Base-by-base conservation (phyloP, 2,113 vertebrate genomes). In the Triplophysa dalaica region DNA sequence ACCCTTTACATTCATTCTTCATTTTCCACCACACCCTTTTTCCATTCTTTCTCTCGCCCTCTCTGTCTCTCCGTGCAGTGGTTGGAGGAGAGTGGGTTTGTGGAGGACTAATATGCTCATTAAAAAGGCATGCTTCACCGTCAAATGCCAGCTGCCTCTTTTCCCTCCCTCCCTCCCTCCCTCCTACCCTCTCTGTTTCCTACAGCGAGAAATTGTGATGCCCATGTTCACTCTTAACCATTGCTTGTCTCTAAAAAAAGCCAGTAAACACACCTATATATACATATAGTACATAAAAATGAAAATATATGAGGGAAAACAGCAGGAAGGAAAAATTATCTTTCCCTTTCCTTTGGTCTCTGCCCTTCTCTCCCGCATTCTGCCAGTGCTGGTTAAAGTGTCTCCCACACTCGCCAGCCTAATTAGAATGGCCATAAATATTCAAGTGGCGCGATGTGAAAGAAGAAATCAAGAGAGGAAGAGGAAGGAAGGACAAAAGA, bases 61-160 rank as follows among this genome's bases (percentile, higher is more conserved):
- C 10, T 77, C 48, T 52, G 63, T 60, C 33, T 83, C 61, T 72
- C 70, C 75, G 82, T 82, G 84, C 82, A 83, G 84, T 80, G 85
- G 85, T 88, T 85, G 87, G 76, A 88, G 79, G 84, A 86, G 85
- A 82, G 85, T 77, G 75, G 84, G 84, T 86, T 84, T 87, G 88
- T 81, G 81, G 80, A 87, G 86, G 85, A 88, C 89, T 90, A 91
- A 90, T 85, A 79, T 84, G 78, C 86, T 90, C 88, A 91, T 92
- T 92, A 91, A 90, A 93, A 90, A 91, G 86, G 82, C 86, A 90
- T 90, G 89, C 88, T 88, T 90, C 90, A 85, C 88, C 86, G 82
- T 92, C 89, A 91, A 88, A 88, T 90, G 87, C 88, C 89, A 91
- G 87, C 90, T 91, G 90, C 87, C 26, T 76, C 83, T 84, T 76